Base-by-base conservation (phyloP, 2,888 invertebrate genomes). In the Melipona bicolor region DNA sequence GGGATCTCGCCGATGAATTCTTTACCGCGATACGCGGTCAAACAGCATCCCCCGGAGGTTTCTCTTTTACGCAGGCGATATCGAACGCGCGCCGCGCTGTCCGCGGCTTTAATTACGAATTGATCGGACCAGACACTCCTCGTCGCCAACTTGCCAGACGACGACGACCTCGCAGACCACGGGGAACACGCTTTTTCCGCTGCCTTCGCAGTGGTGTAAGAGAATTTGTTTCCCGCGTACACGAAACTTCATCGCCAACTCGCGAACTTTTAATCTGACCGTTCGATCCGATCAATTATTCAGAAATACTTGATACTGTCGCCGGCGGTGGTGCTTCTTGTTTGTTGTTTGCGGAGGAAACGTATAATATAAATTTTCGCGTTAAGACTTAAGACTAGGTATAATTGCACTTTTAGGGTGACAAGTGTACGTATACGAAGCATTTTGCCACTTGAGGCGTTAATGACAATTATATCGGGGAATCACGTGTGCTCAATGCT, bases 51-150 rank as follows among this genome's bases (percentile, higher is more conserved):
- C 73, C 49, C 65, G 50, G 59, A 54, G 80, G 43, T 43, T 43
- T 43, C 65, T 83, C 70, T 76, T 77, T 77, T 73, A 59, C 75
- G 32, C 19, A 36, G 43, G 68, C 59, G 79, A 80, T 88, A 87
- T 85, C 84, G 81, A 87, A 89, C 79, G 81, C 79, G 81, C 87
- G 64, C 71, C 64, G 76, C 64, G 75, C 24, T 27, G 5, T n/a
- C 65, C 70, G 79, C 64, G 49, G 85, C 84, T 87, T 90, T 91
- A 92, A 92, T 92, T 92, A 92, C 90, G 87, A 90, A 91, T 90
- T 90, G 90, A 92, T 92, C 90, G 88, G 43, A 27, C 43, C n/a
- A n/a, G 86, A 88, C 32, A 4, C 86, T 90, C 90, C 24, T 24
- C 24, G 24, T 79, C 86, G 79, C 86, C 85, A 89, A 91, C 92